phyloP scores from a whole-genome alignment of 2,113 vertebrate genomes.

The Sterrhoptilus dennistouni region DNA sequence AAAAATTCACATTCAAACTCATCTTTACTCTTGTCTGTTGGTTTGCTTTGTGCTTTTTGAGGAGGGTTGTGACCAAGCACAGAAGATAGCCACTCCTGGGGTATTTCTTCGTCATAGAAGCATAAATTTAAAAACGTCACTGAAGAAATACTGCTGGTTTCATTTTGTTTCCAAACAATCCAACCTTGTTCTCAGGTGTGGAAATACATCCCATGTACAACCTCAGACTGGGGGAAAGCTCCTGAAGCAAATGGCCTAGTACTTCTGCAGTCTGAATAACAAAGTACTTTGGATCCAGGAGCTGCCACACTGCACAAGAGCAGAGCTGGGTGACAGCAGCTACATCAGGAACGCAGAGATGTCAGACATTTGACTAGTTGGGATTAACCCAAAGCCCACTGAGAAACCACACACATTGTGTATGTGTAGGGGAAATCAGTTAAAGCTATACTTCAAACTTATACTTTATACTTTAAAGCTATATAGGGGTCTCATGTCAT shows the following conservation, averaged over 20 bases:
- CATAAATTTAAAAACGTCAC: not conserved
- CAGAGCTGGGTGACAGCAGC: not conserved
- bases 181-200: not conserved
- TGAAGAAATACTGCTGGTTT: not conserved
- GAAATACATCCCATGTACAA: not conserved
- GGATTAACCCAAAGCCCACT: not conserved
- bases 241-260: not conserved
- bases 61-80: not conserved
- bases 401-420: not conserved
- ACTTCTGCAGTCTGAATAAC: not conserved
- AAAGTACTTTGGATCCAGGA: not conserved
- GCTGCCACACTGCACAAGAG: not conserved
- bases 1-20: not conserved
- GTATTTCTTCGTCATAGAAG: not conserved
- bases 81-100: fast-evolving
- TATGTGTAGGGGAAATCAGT: not conserved
- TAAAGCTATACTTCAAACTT: not conserved
- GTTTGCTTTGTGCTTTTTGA: not conserved
- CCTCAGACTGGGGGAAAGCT: not conserved
- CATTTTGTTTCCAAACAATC: not conserved
- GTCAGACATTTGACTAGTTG: not conserved
- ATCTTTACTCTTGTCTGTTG: not conserved
- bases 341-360: not conserved
- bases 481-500: not conserved
- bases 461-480: too few relatives aligned